phyloP scores from a whole-genome alignment of 2,888 invertebrate species.

The Hirtodrosophila cameraria region DNA sequence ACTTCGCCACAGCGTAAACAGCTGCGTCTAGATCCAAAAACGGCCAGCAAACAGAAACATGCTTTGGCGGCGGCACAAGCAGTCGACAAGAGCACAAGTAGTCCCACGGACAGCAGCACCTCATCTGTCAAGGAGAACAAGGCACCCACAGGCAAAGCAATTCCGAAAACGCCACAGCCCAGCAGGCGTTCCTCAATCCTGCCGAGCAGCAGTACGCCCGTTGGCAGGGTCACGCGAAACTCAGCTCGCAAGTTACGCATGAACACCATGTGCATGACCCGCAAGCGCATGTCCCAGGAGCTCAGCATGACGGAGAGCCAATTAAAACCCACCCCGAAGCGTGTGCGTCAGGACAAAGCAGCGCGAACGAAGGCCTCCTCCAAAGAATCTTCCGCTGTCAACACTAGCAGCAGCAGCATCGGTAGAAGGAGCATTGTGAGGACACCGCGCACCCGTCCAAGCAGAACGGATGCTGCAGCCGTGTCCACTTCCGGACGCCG shows the following conservation, averaged over 20 bases:
- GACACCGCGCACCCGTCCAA: constrained; percentile 1
- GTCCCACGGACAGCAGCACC: constrained; percentile 67
- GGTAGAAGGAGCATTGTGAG: neutral
- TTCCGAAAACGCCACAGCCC: constrained; percentile 4
- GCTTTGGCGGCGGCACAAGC: neutral
- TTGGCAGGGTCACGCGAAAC: constrained; percentile 63
- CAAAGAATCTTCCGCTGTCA: constrained; percentile 5
- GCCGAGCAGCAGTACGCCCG: constrained; percentile 29
- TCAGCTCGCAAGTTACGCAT: constrained; percentile 63
- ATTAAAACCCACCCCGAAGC: constrained; percentile 60
- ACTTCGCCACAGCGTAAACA: constrained; percentile 72
- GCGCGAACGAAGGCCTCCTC: constrained; percentile 1
- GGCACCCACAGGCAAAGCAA: constrained; percentile 17
- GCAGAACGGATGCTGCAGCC: neutral
- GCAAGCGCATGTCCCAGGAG: constrained; percentile 78
- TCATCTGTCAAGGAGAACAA: constrained; percentile 65
- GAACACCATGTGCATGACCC: constrained; percentile 68
- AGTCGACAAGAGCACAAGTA: constrained; percentile 30
- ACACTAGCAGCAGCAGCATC: constrained; percentile 9
- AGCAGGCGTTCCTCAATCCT: neutral
- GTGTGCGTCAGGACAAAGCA: constrained; percentile 32
- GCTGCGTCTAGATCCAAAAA: constrained; percentile 48
- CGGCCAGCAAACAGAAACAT: constrained; percentile 6
- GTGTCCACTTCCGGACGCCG: constrained; percentile 20
- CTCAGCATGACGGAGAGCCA: constrained; percentile 55